phyloP scores from a whole-genome alignment of 2,797 vertebrate genomes.

The Zenarchopterus dispar region DNA sequence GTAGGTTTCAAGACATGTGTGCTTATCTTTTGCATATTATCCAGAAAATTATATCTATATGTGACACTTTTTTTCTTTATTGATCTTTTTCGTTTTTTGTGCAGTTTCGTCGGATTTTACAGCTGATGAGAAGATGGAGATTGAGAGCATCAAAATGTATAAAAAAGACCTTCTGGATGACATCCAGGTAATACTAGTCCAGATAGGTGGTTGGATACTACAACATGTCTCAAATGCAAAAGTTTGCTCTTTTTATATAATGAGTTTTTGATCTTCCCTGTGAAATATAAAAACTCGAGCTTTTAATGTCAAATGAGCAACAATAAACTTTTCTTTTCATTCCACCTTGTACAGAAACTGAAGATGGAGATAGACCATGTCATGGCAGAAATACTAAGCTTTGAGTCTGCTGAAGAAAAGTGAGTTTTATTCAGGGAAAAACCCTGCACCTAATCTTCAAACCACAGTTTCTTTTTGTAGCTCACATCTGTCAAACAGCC shows the following conservation, averaged over 20 bases:
- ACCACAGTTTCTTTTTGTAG: background rate
- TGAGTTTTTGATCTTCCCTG: too few relatives aligned
- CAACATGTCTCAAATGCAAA: background rate
- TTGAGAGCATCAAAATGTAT: conserved; percentile 78
- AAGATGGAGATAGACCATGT: conserved; percentile 81
- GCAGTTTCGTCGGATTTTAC: conserved; percentile 77
- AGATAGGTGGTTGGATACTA: background rate
- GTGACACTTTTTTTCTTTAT: too few relatives aligned
- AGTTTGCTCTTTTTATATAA: background rate
- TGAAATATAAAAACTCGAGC: too few relatives aligned
- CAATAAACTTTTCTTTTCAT: background rate
- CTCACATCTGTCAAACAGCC: background rate
- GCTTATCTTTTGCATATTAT: background rate
- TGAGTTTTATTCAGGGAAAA: conserved; percentile 48
- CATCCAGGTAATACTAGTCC: conserved; percentile 69
- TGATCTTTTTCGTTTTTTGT: background rate
- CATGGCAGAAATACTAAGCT: conserved; percentile 80
- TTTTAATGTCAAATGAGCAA: background rate
- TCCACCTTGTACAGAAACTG: conserved; percentile 66
- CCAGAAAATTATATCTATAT: conserved; percentile 1
- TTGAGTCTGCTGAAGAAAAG: conserved; percentile 81
- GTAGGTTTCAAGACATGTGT: conserved; percentile 8
- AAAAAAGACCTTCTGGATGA: conserved; percentile 80
- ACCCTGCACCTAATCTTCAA: background rate
- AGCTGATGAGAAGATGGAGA: conserved; percentile 77